phyloP scores from a whole-genome alignment of 2,113 vertebrate genomes.

The Lepisosteus oculatus region DNA sequence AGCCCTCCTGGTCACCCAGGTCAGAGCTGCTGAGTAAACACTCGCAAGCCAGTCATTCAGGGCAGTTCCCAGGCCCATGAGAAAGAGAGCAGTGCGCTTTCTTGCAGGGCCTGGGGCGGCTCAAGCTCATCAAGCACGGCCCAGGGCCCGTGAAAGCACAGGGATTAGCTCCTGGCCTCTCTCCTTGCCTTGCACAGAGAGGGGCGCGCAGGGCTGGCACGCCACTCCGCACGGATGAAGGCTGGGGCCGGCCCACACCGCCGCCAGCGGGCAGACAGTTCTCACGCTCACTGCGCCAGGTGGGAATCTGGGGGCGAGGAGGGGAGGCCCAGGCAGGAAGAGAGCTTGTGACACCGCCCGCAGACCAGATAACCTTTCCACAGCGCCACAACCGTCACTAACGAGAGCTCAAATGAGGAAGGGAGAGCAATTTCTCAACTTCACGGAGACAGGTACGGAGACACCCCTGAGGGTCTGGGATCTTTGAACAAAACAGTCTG shows the following conservation, averaged over 20 bases:
- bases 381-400: constrained; percentile 15
- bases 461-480: background rate
- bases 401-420: background rate
- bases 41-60: constrained; percentile 89
- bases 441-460: background rate
- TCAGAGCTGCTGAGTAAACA: constrained; percentile 84
- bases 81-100: constrained; percentile 64
- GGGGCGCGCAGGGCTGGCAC: constrained; percentile 79
- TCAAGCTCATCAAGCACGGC: constrained; percentile 97
- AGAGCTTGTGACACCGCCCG: constrained; percentile 13
- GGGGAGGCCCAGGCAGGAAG: too few relatives aligned
- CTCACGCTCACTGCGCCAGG: constrained; percentile 50
- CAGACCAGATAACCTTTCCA: constrained; percentile 28
- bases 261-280: constrained; percentile 43
- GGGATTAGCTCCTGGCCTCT: constrained; percentile 89
- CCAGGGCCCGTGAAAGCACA: constrained; percentile 97
- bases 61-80: constrained; percentile 47
- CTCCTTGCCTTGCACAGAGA: constrained; percentile 75
- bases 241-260: background rate
- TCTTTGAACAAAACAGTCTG: too few relatives aligned
- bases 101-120: constrained; percentile 89
- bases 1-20: too few relatives aligned
- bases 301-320: background rate
- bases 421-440: background rate
- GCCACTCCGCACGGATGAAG: constrained; percentile 70